Evolutionary conservation across 2,888 invertebrate species (phyloP).

Genomic region (Agrochola litura): DNA sequence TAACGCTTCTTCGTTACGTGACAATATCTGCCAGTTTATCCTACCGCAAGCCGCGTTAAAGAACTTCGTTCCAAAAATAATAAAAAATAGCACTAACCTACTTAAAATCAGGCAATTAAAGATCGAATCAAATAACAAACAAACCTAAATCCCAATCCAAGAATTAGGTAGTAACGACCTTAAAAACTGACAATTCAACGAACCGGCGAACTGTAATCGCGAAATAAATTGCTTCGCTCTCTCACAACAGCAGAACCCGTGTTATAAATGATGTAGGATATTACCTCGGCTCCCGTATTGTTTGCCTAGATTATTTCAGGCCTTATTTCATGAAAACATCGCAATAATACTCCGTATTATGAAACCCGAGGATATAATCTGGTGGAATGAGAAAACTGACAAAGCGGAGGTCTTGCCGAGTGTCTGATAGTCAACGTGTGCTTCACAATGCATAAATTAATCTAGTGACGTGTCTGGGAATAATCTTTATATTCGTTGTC

Average conservation of each 20-base stretch:
- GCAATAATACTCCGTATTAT: conserved; percentile 64
- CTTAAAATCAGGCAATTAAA: background rate
- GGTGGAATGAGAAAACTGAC: conserved; percentile 64
- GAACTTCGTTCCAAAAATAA: no score
- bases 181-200: conserved; percentile 55
- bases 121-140: background rate
- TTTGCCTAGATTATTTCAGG: conserved; percentile 64
- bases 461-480: conserved; percentile 36
- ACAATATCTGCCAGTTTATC: no score
- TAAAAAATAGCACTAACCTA: no score
- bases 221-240: conserved; percentile 52
- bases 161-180: conserved; percentile 14
- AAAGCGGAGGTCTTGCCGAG: conserved; percentile 46
- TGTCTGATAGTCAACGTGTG: conserved; percentile 49
- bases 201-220: conserved; percentile 48
- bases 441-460: conserved; percentile 60
- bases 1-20: no score
- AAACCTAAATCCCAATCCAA: background rate
- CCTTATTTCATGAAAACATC: conserved; percentile 62
- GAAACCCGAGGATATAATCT: conserved; percentile 60
- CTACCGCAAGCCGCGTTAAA: no score
- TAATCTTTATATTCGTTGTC: conserved; percentile 33
- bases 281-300: conserved; percentile 64
- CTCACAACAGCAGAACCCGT: conserved; percentile 52
- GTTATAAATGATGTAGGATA: conserved; percentile 73